Evolutionary conservation across 2,888 invertebrate species (phyloP).

Genomic region (Caenorhabditis drosophilae): DNA sequence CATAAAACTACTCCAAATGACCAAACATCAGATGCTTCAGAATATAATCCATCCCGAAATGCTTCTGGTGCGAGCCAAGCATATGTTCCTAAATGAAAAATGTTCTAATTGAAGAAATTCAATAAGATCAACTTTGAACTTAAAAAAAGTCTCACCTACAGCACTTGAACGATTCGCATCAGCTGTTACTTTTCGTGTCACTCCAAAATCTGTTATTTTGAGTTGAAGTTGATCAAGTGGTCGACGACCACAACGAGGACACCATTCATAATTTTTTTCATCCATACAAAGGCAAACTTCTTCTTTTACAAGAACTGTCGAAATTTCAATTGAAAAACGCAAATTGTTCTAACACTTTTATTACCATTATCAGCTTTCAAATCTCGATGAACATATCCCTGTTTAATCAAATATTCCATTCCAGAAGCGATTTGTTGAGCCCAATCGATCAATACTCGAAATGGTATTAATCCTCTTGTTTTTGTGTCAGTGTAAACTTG

Average conservation of each 20-base stretch:
- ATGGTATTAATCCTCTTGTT: conserved; percentile 17
- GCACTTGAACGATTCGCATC: conserved; percentile 22
- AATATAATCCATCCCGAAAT: conserved; percentile 90
- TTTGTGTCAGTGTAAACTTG: conserved; percentile 3
- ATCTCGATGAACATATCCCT: conserved; percentile 93
- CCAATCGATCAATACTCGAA: conserved; percentile 82
- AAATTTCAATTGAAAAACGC: conserved; percentile 1
- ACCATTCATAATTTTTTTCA: conserved; percentile 42
- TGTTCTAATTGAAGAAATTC: conserved; percentile 74
- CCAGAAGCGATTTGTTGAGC: conserved; percentile 92
- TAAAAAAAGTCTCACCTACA: conserved; percentile 12
- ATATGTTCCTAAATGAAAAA: conserved; percentile 78
- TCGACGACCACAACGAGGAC: conserved; percentile 69
- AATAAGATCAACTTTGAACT: neutral
- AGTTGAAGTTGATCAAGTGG: conserved; percentile 70
- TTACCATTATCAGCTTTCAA: conserved; percentile 76
- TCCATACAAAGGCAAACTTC: conserved; percentile 43
- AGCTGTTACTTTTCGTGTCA: conserved; percentile 82
- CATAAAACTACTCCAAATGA: conserved; percentile 86
- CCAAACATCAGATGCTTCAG: conserved; percentile 97
- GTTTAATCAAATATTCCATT: conserved; percentile 87
- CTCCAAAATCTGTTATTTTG: conserved; percentile 98
- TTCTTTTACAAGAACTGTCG: conserved; percentile 60
- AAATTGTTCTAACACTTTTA: neutral
- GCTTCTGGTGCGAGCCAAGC: conserved; percentile 99